phyloP scores from a whole-genome alignment of 2,113 vertebrate genomes.

The Anas platyrhynchos region DNA sequence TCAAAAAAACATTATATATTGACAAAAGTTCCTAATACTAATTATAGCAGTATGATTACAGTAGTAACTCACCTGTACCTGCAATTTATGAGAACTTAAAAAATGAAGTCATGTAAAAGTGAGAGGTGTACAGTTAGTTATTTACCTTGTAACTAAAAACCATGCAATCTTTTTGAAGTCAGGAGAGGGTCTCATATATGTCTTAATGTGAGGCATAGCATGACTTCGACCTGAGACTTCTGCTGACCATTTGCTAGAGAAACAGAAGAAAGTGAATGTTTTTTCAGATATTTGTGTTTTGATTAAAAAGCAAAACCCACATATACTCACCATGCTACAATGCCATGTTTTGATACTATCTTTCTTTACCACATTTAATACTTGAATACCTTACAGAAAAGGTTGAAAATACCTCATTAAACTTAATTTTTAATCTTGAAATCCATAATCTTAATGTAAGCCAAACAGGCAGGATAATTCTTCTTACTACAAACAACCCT shows the following conservation, averaged over 20 bases:
- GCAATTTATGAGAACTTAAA: not conserved
- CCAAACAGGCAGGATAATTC: not conserved
- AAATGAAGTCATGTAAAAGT: not conserved
- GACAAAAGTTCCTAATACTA: not conserved
- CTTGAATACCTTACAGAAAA: not conserved
- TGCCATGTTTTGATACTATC: not conserved
- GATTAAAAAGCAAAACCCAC: not conserved
- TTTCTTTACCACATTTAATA: not conserved
- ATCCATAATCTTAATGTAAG: not conserved
- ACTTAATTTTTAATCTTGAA: not conserved
- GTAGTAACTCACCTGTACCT: not conserved
- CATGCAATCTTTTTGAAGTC: constrained; percentile 90
- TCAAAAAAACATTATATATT: not conserved
- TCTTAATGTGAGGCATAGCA: constrained; percentile 98
- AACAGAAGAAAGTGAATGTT: not conserved
- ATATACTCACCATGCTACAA: not conserved
- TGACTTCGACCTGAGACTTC: constrained; percentile 87
- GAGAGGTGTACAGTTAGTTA: not conserved
- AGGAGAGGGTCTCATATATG: constrained; percentile 90
- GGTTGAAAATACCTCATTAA: not conserved
- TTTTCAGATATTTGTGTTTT: not conserved
- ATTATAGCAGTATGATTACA: not conserved
- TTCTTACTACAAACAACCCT: not conserved
- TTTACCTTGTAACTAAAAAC: constrained; percentile 95
- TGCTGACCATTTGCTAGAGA: constrained; percentile 89